Conservation (phyloP, 1,140 invertebrate species). For the Musca domestica region DNA sequence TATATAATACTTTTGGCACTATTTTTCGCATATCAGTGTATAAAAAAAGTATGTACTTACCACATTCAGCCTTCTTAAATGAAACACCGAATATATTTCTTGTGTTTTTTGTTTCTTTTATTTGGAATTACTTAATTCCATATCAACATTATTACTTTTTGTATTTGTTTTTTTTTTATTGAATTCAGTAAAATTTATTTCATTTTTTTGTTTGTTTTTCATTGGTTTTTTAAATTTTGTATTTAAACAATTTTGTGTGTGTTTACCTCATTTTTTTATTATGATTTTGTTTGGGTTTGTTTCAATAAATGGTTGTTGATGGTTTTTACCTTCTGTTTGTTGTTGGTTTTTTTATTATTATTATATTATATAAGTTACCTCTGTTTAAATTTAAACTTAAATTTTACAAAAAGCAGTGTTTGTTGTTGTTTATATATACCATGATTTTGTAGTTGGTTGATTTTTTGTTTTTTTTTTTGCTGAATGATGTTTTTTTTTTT, state of each 20-base stretch:
- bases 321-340: slow-evolving; percentile 9
- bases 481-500: slow-evolving; percentile 19
- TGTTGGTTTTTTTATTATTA: slow-evolving; percentile 13
- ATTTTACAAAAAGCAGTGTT: slow-evolving; percentile 27
- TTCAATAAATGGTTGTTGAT: slow-evolving; percentile 38
- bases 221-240: slow-evolving; percentile 34
- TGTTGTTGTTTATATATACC: slow-evolving; percentile 23
- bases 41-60: too few relatives aligned
- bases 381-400: slow-evolving; percentile 22
- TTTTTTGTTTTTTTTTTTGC: slow-evolving; percentile 14
- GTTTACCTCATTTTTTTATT: slow-evolving; percentile 29
- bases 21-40: too few relatives aligned
- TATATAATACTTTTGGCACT: too few relatives aligned
- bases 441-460: slow-evolving; percentile 1
- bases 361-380: slow-evolving; percentile 17
- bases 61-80: not conserved
- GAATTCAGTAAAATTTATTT: slow-evolving; percentile 51
- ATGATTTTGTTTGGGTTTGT: slow-evolving; percentile 37
- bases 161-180: slow-evolving; percentile 42
- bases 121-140: slow-evolving; percentile 53
- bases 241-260: slow-evolving; percentile 32
- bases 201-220: slow-evolving; percentile 33
- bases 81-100: slow-evolving; percentile 4
- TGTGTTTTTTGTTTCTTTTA: slow-evolving; percentile 36
- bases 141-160: slow-evolving; percentile 44